phyloP scores from a whole-genome alignment of 2,797 vertebrate genomes.

The Centropyge bicolor region DNA sequence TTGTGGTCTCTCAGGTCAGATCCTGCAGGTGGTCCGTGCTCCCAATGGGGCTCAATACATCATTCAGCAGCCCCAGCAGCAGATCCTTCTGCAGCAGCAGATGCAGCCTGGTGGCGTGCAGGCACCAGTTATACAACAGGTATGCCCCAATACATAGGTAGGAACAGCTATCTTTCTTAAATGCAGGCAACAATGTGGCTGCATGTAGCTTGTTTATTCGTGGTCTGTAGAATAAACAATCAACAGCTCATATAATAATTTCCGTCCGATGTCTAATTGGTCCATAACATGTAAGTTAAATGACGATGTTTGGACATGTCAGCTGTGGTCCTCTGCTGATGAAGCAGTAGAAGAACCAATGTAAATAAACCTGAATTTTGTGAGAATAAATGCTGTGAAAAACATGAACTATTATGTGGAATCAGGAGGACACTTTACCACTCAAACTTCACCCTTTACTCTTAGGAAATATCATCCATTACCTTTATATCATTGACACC shows the following conservation, averaged over 20 bases:
- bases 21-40: constrained; percentile 95
- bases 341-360: constrained; percentile 18
- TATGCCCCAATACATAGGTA: constrained; percentile 61
- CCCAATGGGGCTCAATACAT: constrained; percentile 96
- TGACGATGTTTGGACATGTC: too few species aligned
- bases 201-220: not conserved
- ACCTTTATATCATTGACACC: not conserved
- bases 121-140: constrained; percentile 98
- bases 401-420: constrained; percentile 18
- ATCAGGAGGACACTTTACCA: not conserved
- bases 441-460: not conserved
- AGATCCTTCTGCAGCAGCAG: constrained; percentile 95
- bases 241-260: not conserved
- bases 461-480: not conserved
- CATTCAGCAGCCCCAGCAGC: constrained; percentile 96
- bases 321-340: not conserved
- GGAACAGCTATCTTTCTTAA: not conserved
- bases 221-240: not conserved
- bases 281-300: not conserved
- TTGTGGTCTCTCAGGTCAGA: constrained; percentile 87
- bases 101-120: constrained; percentile 97
- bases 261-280: not conserved
- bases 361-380: not conserved
- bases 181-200: not conserved
- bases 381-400: constrained; percentile 19